Evolutionary conservation across 92 coral and sea anemone species (phyloP).

Genomic region (Porites rus): DNA sequence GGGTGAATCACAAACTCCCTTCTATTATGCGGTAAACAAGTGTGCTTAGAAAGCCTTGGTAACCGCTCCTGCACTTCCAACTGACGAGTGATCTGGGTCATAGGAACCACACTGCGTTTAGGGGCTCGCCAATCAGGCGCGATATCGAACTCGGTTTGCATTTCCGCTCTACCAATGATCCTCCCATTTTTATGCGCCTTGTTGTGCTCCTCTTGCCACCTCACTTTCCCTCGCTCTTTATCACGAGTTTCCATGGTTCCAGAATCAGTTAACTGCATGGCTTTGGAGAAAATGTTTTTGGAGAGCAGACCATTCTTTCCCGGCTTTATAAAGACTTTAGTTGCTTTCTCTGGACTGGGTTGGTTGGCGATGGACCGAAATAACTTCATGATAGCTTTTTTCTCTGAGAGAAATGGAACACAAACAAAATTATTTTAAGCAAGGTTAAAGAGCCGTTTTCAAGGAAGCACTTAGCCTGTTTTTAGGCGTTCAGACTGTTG

Average conservation of each 20-base stretch:
- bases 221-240: neutral
- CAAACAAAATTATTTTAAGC: neutral
- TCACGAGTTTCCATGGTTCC: neutral
- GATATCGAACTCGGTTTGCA: slow-evolving; percentile 67
- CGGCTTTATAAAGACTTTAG: neutral
- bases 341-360: neutral
- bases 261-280: neutral
- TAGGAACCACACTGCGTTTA: slow-evolving; percentile 67
- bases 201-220: neutral
- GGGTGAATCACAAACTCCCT: slow-evolving; percentile 72
- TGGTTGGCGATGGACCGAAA: slow-evolving; percentile 41
- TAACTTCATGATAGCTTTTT: slow-evolving; percentile 36
- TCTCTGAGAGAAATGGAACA: neutral
- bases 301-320: neutral
- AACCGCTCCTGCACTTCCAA: slow-evolving; percentile 19
- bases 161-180: slow-evolving; percentile 26
- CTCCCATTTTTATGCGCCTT: slow-evolving; percentile 11
- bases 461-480: no score
- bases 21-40: slow-evolving; percentile 13
- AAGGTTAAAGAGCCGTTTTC: no score
- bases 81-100: slow-evolving; percentile 71
- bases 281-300: neutral
- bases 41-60: slow-evolving; percentile 44
- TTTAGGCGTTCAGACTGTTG: no score
- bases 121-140: slow-evolving; percentile 78